Percentiles rank a stretch among this genome's conserved stretches.
Conservation (phyloP, 2,888 invertebrate genomes). For the Bombylius discolor region DNA sequence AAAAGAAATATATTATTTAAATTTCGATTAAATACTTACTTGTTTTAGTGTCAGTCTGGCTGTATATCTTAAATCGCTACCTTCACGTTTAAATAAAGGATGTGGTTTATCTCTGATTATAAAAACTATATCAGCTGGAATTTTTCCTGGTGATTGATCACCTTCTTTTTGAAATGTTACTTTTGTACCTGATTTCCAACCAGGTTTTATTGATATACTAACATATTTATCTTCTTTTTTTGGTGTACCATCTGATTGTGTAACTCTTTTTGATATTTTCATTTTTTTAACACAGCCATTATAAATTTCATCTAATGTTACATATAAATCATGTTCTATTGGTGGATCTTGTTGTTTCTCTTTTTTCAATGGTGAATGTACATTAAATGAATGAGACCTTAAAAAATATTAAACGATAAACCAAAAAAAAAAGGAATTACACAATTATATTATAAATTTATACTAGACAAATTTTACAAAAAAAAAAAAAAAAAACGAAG, state of each 20-base stretch:
- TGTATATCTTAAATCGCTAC: conserved; percentile 82
- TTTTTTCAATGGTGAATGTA: conserved; percentile 60
- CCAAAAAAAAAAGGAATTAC: not conserved
- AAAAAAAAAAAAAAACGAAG: too few relatives aligned
- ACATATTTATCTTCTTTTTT: conserved; percentile 90
- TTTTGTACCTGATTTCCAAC: conserved; percentile 97
- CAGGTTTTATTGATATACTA: conserved; percentile 90
- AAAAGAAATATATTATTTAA: too few relatives aligned
- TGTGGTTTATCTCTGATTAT: conserved; percentile 93
- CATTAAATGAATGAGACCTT: conserved; percentile 79
- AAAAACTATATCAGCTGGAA: conserved; percentile 95
- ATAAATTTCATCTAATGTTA: conserved; percentile 86
- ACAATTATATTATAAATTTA: not conserved
- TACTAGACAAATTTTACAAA: too few relatives aligned
- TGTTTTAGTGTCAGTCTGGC: conserved; percentile 81
- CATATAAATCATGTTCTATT: conserved; percentile 85
- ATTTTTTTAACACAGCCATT: conserved; percentile 96
- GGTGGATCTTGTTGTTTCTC: conserved; percentile 81
- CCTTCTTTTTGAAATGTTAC: conserved; percentile 97
- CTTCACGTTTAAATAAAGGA: conserved; percentile 81
- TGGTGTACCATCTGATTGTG: conserved; percentile 72
- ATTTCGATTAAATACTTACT: conserved; percentile 41
- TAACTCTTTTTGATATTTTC: conserved; percentile 90
- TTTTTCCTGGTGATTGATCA: conserved; percentile 84
- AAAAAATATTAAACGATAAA: conserved; percentile 35